Percentiles rank a stretch among this genome's conserved stretches.
phyloP scores from a whole-genome alignment of 2,888 invertebrate species.

The Melanophora roralis region DNA sequence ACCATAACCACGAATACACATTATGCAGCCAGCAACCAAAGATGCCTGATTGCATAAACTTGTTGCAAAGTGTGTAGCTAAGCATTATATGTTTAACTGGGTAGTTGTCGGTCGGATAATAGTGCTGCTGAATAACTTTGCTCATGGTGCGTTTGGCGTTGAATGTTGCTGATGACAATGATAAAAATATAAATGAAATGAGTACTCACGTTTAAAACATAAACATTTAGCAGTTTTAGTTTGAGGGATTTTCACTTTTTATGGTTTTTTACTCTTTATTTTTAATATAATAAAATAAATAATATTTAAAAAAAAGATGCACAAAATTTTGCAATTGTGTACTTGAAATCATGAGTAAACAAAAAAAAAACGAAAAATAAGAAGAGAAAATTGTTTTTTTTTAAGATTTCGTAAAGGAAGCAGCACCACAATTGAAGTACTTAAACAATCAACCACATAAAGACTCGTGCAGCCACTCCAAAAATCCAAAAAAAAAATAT shows the following conservation, averaged over 20 bases:
- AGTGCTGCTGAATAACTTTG: constrained; percentile 15
- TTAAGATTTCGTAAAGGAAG: constrained; percentile 48
- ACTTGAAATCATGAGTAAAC: constrained; percentile 37
- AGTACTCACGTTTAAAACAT: constrained; percentile 62
- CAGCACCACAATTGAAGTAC: constrained; percentile 34
- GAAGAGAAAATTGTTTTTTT: constrained; percentile 24
- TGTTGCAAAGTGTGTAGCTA: too few relatives aligned
- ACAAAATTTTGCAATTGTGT: constrained; percentile 61
- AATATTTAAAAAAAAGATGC: constrained; percentile 36
- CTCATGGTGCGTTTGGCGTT: constrained; percentile 29
- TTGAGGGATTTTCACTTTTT: constrained; percentile 60
- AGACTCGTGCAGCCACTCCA: constrained; percentile 24
- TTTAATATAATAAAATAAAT: neutral
- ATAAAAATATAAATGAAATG: constrained; percentile 55
- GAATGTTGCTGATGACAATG: constrained; percentile 47
- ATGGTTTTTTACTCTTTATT: constrained; percentile 34
- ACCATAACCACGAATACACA: too few relatives aligned
- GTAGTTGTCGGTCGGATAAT: too few relatives aligned
- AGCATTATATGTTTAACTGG: too few relatives aligned
- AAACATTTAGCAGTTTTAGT: constrained; percentile 48
- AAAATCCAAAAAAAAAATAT: constrained; percentile 40
- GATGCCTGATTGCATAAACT: too few relatives aligned
- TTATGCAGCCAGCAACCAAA: too few relatives aligned
- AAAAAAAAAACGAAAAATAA: neutral
- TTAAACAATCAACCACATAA: constrained; percentile 47